Percentiles rank a stretch among this genome's conserved stretches.
phyloP scores from a whole-genome alignment of 2,797 vertebrate species.

The Tauraco hartlaubi region DNA sequence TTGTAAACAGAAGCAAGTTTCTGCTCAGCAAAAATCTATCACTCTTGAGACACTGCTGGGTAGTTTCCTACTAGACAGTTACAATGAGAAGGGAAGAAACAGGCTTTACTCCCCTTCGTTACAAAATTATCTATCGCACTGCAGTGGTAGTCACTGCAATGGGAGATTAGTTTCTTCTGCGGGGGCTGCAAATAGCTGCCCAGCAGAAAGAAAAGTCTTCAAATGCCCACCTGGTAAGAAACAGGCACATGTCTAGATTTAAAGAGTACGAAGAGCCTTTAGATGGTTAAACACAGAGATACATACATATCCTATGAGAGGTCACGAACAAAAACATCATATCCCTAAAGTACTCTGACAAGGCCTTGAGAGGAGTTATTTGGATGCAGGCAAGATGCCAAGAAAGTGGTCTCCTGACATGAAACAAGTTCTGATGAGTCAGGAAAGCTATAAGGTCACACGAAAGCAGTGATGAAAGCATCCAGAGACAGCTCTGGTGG shows the following conservation, averaged over 20 bases:
- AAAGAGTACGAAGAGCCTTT: not conserved
- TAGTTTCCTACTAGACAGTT: not conserved
- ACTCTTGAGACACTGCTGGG: not conserved
- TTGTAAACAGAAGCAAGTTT: not conserved
- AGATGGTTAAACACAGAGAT: not conserved
- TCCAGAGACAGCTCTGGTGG: not conserved
- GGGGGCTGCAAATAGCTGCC: not conserved
- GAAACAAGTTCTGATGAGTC: constrained; percentile 21
- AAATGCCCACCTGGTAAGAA: not conserved
- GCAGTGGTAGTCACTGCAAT: not conserved
- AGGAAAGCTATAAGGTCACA: constrained; percentile 38
- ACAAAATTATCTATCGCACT: not conserved
- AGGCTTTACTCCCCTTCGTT: not conserved
- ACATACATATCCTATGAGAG: not conserved
- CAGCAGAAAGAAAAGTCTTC: not conserved
- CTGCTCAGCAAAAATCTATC: not conserved
- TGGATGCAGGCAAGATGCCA: not conserved
- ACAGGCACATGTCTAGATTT: not conserved
- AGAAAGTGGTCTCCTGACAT: constrained; percentile 23
- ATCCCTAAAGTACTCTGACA: not conserved
- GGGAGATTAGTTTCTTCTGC: not conserved
- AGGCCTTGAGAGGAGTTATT: not conserved
- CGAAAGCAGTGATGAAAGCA: not conserved
- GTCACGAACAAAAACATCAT: not conserved
- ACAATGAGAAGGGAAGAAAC: not conserved